Evolutionary conservation across 2,113 vertebrate species (phyloP).

Genomic region (Desmodus rotundus): DNA sequence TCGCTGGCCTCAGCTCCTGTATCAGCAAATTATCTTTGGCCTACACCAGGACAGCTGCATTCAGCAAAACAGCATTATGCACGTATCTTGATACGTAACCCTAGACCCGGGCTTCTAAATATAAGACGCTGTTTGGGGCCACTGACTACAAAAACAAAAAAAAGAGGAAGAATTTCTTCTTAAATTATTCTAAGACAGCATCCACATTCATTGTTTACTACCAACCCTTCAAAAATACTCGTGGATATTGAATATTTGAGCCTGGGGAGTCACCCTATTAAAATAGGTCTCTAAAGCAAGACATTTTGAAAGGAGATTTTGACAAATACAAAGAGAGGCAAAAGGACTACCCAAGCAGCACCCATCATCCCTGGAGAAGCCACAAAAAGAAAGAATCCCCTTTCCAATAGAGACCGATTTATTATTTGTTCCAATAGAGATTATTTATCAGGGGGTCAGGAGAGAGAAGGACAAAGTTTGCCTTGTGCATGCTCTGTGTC

Average conservation of each 20-base stretch:
- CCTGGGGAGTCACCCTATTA: neutral
- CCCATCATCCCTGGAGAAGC: neutral
- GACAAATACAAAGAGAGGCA: neutral
- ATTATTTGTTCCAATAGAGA: neutral
- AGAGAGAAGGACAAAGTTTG: neutral
- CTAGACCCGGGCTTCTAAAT: slow-evolving; percentile 85
- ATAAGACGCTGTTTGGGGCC: slow-evolving; percentile 76
- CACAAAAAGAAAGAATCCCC: neutral
- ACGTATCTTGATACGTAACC: slow-evolving; percentile 87
- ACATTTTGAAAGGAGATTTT: neutral
- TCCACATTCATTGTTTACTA: neutral
- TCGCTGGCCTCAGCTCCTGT: slow-evolving; percentile 82
- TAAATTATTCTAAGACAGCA: neutral
- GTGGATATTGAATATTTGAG: neutral
- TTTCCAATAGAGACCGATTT: neutral
- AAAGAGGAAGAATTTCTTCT: neutral
- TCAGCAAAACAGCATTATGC: slow-evolving; percentile 82
- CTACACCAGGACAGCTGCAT: slow-evolving; percentile 80
- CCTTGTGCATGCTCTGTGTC: too few relatives aligned
- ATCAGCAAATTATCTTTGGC: slow-evolving; percentile 77
- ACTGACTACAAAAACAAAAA: neutral
- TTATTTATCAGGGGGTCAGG: neutral
- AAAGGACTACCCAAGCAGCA: neutral
- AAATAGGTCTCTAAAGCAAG: neutral
- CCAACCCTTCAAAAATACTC: neutral